Evolutionary conservation across 1,140 invertebrate genomes (phyloP).

Genomic region (Zaprionus africanus): DNA sequence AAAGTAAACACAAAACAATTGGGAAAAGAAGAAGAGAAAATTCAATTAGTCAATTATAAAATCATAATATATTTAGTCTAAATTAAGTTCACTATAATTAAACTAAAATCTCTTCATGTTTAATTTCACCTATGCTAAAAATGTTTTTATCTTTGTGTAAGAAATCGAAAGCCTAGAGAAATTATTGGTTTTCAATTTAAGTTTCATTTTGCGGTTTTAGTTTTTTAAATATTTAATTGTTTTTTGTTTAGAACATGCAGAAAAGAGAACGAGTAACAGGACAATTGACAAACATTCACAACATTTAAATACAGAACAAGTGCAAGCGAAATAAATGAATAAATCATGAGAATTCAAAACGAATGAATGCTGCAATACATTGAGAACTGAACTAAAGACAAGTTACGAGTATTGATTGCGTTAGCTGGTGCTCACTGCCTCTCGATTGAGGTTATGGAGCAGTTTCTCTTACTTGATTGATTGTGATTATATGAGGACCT

Average conservation of each 20-base stretch:
- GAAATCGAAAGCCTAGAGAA: constrained; percentile 27
- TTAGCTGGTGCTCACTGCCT: constrained; percentile 22
- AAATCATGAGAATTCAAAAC: constrained; percentile 9
- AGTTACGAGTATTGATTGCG: constrained; percentile 42
- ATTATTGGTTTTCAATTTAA: constrained; percentile 16
- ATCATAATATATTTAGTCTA: constrained; percentile 33
- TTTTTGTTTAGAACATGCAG: constrained; percentile 26
- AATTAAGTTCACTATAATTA: constrained; percentile 42
- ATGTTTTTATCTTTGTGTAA: constrained; percentile 3
- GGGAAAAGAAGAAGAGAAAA: constrained; percentile 38
- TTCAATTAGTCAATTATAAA: constrained; percentile 50
- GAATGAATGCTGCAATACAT: constrained; percentile 17
- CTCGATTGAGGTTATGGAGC: constrained; percentile 6
- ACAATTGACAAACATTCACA: constrained; percentile 44
- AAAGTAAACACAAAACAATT: constrained; percentile 45
- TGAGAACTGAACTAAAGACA: constrained; percentile 25
- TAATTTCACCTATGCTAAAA: constrained; percentile 26
- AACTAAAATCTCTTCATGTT: constrained; percentile 28
- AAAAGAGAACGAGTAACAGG: constrained; percentile 6
- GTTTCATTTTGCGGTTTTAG: constrained; percentile 4
- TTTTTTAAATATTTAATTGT: constrained; percentile 4
- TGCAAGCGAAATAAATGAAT: constrained; percentile 34
- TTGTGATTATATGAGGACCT: constrained; percentile 52
- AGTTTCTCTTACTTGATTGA: constrained; percentile 48
- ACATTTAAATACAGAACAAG: constrained; percentile 30